Percentiles rank a stretch among this genome's conserved stretches.
Conservation (phyloP, 2,797 vertebrate species). For the Meda fulgida region DNA sequence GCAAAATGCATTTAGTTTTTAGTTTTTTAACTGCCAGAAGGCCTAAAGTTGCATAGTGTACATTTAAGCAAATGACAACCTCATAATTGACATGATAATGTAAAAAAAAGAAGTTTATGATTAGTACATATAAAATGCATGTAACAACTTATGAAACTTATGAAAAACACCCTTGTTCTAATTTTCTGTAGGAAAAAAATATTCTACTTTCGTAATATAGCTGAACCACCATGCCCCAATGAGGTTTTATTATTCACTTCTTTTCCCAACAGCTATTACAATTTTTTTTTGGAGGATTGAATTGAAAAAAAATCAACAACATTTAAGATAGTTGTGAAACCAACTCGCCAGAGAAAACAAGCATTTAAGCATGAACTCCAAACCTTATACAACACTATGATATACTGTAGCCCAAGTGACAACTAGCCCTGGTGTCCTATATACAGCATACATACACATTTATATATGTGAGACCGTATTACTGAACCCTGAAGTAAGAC, state of each 20-base stretch:
- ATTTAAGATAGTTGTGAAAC: constrained; percentile 4
- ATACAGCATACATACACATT: not conserved
- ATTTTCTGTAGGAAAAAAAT: not conserved
- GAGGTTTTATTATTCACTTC: constrained; percentile 12
- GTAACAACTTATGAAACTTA: not conserved
- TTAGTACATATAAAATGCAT: not conserved
- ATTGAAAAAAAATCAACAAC: not conserved
- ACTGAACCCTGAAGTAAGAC: not conserved
- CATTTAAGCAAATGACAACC: not conserved
- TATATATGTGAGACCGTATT: not conserved
- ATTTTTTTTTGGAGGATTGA: not conserved
- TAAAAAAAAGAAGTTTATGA: not conserved
- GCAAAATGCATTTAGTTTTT: not conserved
- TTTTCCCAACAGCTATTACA: constrained; percentile 2
- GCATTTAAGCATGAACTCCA: constrained; percentile 20
- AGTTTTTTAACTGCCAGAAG: not conserved
- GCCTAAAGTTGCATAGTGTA: not conserved
- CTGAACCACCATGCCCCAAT: constrained; percentile 16
- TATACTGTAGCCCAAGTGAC: not conserved
- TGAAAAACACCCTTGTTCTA: not conserved
- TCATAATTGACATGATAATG: not conserved
- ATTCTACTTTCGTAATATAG: not conserved
- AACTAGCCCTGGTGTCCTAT: not conserved
- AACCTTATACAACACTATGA: not conserved
- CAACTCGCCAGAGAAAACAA: constrained; percentile 7